Conservation (phyloP, 2,888 invertebrate genomes). For the Drosophila helvetica region DNA sequence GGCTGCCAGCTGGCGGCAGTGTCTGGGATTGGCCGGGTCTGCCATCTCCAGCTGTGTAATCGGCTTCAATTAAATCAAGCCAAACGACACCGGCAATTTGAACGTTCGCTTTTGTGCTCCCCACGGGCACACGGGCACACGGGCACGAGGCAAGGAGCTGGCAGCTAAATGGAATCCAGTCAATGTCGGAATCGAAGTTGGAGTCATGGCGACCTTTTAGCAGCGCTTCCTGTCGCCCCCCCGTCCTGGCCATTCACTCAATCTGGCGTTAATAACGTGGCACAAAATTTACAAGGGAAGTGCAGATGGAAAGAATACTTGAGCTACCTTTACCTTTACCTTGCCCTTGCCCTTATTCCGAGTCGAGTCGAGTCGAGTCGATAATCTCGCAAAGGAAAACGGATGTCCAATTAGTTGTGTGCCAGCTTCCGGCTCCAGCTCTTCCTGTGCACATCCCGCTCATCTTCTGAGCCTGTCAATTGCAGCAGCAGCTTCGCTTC, state of each 20-base stretch:
- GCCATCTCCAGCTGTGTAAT: constrained; percentile 78
- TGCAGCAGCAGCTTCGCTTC: constrained; percentile 60
- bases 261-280: constrained; percentile 80
- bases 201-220: constrained; percentile 57
- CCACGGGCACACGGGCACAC: constrained; percentile 21
- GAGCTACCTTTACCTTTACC: constrained; percentile 56
- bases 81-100: constrained; percentile 74
- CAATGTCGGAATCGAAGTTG: constrained; percentile 1
- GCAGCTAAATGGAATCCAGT: constrained; percentile 45
- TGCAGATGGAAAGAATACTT: constrained; percentile 56
- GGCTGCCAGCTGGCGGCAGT: constrained; percentile 52
- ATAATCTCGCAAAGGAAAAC: constrained; percentile 79
- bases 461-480: constrained; percentile 64
- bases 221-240: constrained; percentile 39
- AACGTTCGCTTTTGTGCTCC: constrained; percentile 63
- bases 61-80: constrained; percentile 82
- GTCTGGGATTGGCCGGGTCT: constrained; percentile 35
- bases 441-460: constrained; percentile 23
- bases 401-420: constrained; percentile 82
- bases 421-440: constrained; percentile 73
- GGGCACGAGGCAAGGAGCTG: constrained; percentile 19
- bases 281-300: constrained; percentile 68
- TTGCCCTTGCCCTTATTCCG: constrained; percentile 33
- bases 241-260: constrained; percentile 60
- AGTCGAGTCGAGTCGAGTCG: constrained; percentile 50